phyloP scores from a whole-genome alignment of 2,113 vertebrate genomes.

The Callaeas wilsoni region DNA sequence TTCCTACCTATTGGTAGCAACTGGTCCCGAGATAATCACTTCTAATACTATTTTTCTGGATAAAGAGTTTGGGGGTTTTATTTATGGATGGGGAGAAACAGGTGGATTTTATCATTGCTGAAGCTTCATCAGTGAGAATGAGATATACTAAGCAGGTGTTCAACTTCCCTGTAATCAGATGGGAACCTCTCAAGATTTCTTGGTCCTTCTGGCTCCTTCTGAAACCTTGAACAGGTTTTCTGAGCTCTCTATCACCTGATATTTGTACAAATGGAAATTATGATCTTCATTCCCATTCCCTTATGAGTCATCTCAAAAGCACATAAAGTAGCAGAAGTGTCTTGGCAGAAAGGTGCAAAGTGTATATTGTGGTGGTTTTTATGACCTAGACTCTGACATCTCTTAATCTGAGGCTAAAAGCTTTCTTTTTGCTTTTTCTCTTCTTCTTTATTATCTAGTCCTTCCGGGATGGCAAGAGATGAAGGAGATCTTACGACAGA shows the following conservation, averaged over 20 bases:
- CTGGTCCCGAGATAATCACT: not conserved
- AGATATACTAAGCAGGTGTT: not conserved
- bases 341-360: not conserved
- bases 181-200: not conserved
- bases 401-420: not conserved
- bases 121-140: not conserved
- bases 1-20: not conserved
- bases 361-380: not conserved
- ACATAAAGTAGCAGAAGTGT: not conserved
- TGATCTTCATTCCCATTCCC: not conserved
- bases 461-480: not conserved
- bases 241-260: not conserved
- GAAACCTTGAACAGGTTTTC: not conserved
- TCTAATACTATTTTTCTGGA: not conserved
- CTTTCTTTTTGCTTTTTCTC: not conserved
- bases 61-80: not conserved
- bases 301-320: not conserved
- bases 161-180: not conserved
- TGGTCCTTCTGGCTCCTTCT: not conserved
- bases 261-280: not conserved
- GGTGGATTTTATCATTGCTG: not conserved
- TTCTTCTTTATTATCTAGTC: not conserved
- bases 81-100: not conserved
- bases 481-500: not conserved
- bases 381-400: not conserved